Evolutionary conservation across 2,797 vertebrate species (phyloP), one percentile per base, ranked within the genome.

Genomic region (Anguilla megastoma): DNA sequence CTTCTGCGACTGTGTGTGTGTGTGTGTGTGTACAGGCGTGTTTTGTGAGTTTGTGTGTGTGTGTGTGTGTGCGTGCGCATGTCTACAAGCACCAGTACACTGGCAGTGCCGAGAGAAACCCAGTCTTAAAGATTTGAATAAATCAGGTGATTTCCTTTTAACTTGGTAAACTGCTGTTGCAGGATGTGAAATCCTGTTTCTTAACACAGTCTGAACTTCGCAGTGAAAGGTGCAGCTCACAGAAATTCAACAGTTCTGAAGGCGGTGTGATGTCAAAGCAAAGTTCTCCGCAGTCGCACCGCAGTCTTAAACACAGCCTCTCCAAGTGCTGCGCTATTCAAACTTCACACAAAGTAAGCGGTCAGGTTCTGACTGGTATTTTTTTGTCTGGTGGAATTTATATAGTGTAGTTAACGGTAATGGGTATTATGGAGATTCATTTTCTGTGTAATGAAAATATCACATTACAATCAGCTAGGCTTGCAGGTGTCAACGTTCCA

Each of bases 371-470:
- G 79, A 82, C 21, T 82, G 74, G 36, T 79, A 9, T 45, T 50
- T 7, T 82, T 50, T n/a, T 10, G 41, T 50, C 33, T 82, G 27
- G 79, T n/a, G 41, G 6, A 30, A n/a, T 50, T 24, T 24, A 48
- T 82, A 50, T 50, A 48, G 79, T n/a, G 79, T 45, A 82, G 36
- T 79, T 16, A 82, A 82, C 45, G n/a, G 41, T 24, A 82, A 50
- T 50, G 79, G 79, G 24, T 48, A 50, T 50, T 82, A 82, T 82
- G 79, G 41, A 82, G 8, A n/a, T 82, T n/a, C 18, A 48, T 82
- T 82, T 50, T 50, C 79, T 48, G 74, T 41, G 36, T 79, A 79
- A 79, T 79, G 79, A 50, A 82, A 50, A 48, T 82, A 48, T 82
- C 79, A n/a, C 16, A 50, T 82, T 82, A 50, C 45, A 12, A 7